A percentile compares a stretch with the other conserved stretches of the same genome.
These are phyloP conservation scores for Campylomormyrus numenius DNA, from an alignment of 2,113 vertebrate species.

Conservation along the genomic window DNA sequence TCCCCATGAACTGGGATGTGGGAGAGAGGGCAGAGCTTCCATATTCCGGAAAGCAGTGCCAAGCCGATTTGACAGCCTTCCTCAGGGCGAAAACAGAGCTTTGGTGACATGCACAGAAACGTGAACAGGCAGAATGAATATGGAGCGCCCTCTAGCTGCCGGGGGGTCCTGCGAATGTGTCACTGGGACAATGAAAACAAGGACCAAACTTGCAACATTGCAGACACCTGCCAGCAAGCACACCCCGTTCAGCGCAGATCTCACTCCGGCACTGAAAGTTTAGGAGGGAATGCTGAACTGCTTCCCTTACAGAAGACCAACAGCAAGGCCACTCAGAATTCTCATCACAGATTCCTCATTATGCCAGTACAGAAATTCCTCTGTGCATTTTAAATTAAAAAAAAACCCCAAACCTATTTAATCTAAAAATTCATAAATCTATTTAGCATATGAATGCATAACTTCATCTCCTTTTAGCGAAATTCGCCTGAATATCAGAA, in stretches of 20 bases:
- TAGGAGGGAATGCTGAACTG: not conserved
- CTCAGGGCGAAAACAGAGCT: not conserved
- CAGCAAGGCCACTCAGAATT: not conserved
- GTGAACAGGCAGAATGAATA: not conserved
- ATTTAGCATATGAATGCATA: not conserved
- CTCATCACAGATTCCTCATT: not conserved
- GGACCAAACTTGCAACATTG: slow-evolving; percentile 43
- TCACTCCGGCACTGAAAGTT: not conserved
- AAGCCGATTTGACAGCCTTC: not conserved
- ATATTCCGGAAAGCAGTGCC: not conserved
- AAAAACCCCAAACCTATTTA: not conserved
- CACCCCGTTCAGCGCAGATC: not conserved
- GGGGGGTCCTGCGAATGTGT: slow-evolving; percentile 7
- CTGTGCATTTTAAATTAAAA: not conserved
- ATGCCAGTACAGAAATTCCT: not conserved
- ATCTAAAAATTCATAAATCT: not conserved
- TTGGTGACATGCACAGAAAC: slow-evolving; percentile 1
- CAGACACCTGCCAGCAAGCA: not conserved
- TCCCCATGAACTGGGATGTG: not conserved
- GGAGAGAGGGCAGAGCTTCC: not conserved
- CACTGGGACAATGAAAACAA: slow-evolving; percentile 42
- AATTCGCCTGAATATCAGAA: not conserved
- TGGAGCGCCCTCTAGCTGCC: not conserved
- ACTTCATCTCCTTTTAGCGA: not conserved
- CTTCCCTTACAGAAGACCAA: not conserved